Conservation (phyloP, 2,888 invertebrate species). For the Monoplex corrugatus region DNA sequence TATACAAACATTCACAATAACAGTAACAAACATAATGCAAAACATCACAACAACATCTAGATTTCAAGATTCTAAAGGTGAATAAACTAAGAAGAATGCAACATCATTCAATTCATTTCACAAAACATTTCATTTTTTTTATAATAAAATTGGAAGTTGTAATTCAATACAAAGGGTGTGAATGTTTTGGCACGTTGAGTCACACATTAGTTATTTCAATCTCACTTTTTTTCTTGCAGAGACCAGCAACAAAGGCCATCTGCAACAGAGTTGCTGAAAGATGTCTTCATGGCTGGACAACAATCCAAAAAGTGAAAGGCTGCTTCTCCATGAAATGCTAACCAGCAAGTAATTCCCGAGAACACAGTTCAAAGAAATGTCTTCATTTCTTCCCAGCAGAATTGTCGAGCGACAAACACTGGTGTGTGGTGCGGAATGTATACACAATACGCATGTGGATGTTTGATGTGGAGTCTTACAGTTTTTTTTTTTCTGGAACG, state of each 20-base stretch:
- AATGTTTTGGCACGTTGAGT: background rate
- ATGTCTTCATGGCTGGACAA: conserved; percentile 72
- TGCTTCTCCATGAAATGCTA: background rate
- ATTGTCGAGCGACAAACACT: too few relatives aligned
- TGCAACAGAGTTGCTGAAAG: conserved; percentile 73
- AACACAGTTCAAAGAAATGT: background rate
- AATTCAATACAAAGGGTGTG: background rate
- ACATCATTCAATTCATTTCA: too few relatives aligned
- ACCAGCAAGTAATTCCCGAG: too few relatives aligned
- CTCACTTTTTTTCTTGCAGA: conserved; percentile 58
- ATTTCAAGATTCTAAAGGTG: too few relatives aligned
- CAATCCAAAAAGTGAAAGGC: conserved; percentile 25
- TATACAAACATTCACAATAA: background rate
- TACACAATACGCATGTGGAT: too few relatives aligned
- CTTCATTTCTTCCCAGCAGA: too few relatives aligned
- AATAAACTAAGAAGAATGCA: too few relatives aligned
- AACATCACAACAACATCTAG: too few relatives aligned
- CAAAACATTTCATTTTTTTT: background rate
- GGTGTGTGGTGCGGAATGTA: too few relatives aligned
- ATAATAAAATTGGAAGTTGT: background rate
- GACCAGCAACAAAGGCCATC: conserved; percentile 73
- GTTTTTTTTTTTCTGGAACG: too few relatives aligned
- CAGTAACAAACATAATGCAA: background rate
- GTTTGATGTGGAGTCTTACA: too few relatives aligned
- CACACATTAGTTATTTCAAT: background rate